Evolutionary conservation across 2,888 invertebrate species (phyloP), one percentile per base, ranked within the genome.

Genomic region (Hedychridium roseum): DNA sequence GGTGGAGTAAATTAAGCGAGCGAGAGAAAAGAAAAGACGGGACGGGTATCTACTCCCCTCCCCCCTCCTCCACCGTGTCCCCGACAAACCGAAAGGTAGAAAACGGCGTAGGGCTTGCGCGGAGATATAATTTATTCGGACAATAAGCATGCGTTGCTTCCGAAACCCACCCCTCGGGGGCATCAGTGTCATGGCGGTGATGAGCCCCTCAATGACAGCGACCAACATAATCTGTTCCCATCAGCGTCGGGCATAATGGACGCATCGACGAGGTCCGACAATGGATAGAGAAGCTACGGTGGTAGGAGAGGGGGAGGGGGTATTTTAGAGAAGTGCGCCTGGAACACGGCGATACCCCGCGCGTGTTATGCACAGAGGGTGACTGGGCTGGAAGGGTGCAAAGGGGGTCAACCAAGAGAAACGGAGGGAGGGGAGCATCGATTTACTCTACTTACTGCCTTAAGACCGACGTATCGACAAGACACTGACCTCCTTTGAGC

Each of bases 201-300:
- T 71, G 68, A 73, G 67, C 66, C 73, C 70, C 59, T 73, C 71
- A 70, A 70, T 74, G 74, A 74, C 75, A 74, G 68, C 69, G 67
- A 73, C 71, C 70, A 67, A 70, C 72, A 70, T 75, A 75, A 75
- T 75, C 75, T 73, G 71, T 75, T 75, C 75, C 74, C 75, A 75
- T 75, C 75, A 65, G 65, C 60, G 65, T 50, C 63, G 65, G 73
- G 72, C 73, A 75, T 75, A 75, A 75, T 75, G 70, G 74, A 70
- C 63, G 68, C 69, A 60, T 65, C 70, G 66, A 62, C 66, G 64
- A 66, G 64, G 60, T 38, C 47, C 55, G 61, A 72, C 72, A 71
- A 73, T 69, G 61, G 62, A 52, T 36, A 30, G 34, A 36, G 23
- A 43, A n/a, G n/a, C n/a, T n/a, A n/a, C n/a, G n/a, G n/a, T n/a